Evolutionary conservation across 30 jellyfish, hydroid and myxozoan genomes (phyloP).

Genomic region (Turritopsis dohrnii): DNA sequence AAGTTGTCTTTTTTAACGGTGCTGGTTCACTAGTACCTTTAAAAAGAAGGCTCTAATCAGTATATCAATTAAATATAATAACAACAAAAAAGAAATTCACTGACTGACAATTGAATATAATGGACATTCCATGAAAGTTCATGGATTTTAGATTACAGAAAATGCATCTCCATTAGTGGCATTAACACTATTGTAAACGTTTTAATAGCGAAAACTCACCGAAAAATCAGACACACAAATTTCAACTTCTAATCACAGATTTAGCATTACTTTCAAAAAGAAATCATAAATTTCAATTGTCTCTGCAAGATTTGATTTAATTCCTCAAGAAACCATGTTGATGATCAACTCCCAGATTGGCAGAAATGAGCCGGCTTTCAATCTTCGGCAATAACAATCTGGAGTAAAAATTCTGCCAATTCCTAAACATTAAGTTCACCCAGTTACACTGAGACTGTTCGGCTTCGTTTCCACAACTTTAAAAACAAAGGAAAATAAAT

Average conservation of each 20-base stretch:
- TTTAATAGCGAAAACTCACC: no score
- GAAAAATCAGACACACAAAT: background rate
- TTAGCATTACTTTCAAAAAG: slow-evolving; percentile 43
- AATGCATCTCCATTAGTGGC: no score
- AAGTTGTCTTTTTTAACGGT: slow-evolving; percentile 40
- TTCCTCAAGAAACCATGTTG: slow-evolving; percentile 71
- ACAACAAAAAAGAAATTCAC: background rate
- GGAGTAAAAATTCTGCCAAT: slow-evolving; percentile 91
- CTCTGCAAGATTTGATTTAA: slow-evolving; percentile 71
- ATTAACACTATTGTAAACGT: no score
- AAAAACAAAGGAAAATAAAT: background rate
- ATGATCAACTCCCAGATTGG: slow-evolving; percentile 43
- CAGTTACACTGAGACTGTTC: no score
- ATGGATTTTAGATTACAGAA: slow-evolving; percentile 71
- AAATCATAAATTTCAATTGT: slow-evolving; percentile 72
- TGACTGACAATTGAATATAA: background rate
- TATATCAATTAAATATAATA: background rate
- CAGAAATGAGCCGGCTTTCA: slow-evolving; percentile 82
- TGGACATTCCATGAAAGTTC: slow-evolving; percentile 66
- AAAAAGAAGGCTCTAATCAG: background rate
- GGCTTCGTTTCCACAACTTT: background rate
- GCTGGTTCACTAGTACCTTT: slow-evolving; percentile 80
- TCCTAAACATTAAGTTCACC: slow-evolving; percentile 37
- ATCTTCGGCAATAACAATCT: slow-evolving; percentile 79
- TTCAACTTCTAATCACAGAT: background rate